Conservation (phyloP, 2,888 invertebrate species). For the Empis stercorea region DNA sequence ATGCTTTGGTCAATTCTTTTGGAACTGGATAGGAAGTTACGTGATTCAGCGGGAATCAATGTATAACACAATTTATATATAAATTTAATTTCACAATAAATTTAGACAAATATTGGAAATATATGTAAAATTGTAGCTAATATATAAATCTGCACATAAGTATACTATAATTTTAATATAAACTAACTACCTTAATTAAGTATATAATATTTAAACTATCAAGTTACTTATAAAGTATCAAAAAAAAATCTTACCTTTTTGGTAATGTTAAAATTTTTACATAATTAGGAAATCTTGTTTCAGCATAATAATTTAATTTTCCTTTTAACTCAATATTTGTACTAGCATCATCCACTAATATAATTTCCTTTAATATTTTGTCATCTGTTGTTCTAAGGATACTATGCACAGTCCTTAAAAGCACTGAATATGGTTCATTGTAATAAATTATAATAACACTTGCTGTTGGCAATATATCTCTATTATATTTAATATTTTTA, state of each 20-base stretch:
- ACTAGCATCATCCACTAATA: slow-evolving; percentile 90
- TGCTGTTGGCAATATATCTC: slow-evolving; percentile 51
- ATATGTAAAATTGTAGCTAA: too few species aligned
- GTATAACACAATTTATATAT: too few species aligned
- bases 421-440: slow-evolving; percentile 79
- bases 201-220: too few species aligned
- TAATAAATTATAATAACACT: slow-evolving; percentile 79
- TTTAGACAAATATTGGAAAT: too few species aligned
- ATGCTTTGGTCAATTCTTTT: too few species aligned
- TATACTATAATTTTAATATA: too few species aligned
- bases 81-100: too few species aligned
- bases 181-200: too few species aligned
- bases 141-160: too few species aligned
- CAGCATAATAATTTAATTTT: slow-evolving; percentile 67
- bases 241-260: slow-evolving; percentile 44
- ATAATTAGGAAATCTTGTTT: slow-evolving; percentile 52
- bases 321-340: slow-evolving; percentile 60
- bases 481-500: slow-evolving; percentile 39
- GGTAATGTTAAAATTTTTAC: slow-evolving; percentile 64
- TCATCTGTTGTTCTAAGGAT: slow-evolving; percentile 56
- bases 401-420: slow-evolving; percentile 63
- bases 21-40: too few species aligned
- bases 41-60: too few species aligned
- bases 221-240: too few species aligned
- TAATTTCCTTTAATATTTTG: slow-evolving; percentile 65